Evolutionary conservation across 2,797 vertebrate genomes (phyloP).

Genomic region (Cirrhinus molitorella): DNA sequence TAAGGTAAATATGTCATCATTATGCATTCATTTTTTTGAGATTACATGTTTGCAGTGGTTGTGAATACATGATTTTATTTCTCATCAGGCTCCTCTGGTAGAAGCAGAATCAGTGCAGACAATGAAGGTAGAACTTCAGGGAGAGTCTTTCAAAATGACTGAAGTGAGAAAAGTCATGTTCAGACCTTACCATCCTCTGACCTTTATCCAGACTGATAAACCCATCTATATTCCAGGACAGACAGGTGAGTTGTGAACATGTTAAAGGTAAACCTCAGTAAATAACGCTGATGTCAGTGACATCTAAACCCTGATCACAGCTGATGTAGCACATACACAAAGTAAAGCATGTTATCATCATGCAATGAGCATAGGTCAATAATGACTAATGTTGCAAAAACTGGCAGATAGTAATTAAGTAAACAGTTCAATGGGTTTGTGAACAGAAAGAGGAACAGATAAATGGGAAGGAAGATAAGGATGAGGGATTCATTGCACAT

Average conservation of each 20-base stretch:
- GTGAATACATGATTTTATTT: not conserved
- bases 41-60: not conserved
- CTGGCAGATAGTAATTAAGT: not conserved
- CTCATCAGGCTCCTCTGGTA: constrained; percentile 68
- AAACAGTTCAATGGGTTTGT: not conserved
- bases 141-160: constrained; percentile 74
- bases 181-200: constrained; percentile 65
- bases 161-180: constrained; percentile 78
- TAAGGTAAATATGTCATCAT: constrained; percentile 51
- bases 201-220: constrained; percentile 91
- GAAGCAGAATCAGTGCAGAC: constrained; percentile 10
- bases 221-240: constrained; percentile 88
- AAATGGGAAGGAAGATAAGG: not conserved
- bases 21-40: not conserved
- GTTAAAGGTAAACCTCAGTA: not conserved
- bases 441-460: not conserved
- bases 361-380: not conserved
- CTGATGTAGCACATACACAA: no score
- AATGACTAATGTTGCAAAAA: not conserved
- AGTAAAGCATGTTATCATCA: not conserved
- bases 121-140: constrained; percentile 74
- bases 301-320: constrained; percentile 1
- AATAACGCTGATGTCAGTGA: not conserved
- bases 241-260: constrained; percentile 71
- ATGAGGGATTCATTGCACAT: not conserved